Percentiles rank a stretch among this genome's conserved stretches.
These are phyloP conservation scores for Sebastes iracundus DNA, from an alignment of 2,797 vertebrate genomes.

Conservation along the genomic window DNA sequence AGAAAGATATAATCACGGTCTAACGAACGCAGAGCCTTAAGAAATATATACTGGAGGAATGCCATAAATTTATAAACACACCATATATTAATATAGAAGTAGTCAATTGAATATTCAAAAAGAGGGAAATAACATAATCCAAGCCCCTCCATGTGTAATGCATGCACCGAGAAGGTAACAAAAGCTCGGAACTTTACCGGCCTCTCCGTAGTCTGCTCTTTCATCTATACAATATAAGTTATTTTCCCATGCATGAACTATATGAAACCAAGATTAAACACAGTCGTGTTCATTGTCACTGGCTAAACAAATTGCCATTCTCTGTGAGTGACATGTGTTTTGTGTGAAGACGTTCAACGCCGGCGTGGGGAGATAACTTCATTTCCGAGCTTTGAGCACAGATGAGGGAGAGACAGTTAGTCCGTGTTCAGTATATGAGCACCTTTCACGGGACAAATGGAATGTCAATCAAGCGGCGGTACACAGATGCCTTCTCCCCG, in stretches of 20 bases:
- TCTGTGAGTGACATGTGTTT: constrained; percentile 78
- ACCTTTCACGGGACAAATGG: constrained; percentile 86
- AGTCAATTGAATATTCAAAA: constrained; percentile 72
- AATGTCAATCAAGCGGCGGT: constrained; percentile 82
- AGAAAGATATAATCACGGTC: constrained; percentile 80
- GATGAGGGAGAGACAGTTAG: constrained; percentile 73
- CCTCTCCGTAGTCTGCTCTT: neutral
- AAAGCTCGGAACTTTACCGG: neutral
- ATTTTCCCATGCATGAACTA: constrained; percentile 33
- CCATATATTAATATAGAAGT: constrained; percentile 78
- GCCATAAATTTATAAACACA: constrained; percentile 76
- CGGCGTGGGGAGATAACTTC: constrained; percentile 63
- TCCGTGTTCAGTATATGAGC: constrained; percentile 82
- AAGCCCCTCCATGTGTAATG: constrained; percentile 20
- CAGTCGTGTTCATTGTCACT: constrained; percentile 73
- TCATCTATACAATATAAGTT: constrained; percentile 17
- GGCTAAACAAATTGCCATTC: constrained; percentile 76
- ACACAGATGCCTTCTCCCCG: constrained; percentile 71
- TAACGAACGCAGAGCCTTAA: constrained; percentile 73
- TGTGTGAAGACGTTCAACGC: constrained; percentile 54
- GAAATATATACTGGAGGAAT: constrained; percentile 75
- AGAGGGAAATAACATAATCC: constrained; percentile 56
- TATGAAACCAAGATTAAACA: constrained; percentile 52
- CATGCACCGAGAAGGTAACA: constrained; percentile 5
- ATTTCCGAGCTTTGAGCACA: constrained; percentile 76